Percentiles rank a stretch among this genome's conserved stretches.
Evolutionary conservation across 2,113 vertebrate genomes (phyloP).

Genomic region (Cyprinodon variegatus): DNA sequence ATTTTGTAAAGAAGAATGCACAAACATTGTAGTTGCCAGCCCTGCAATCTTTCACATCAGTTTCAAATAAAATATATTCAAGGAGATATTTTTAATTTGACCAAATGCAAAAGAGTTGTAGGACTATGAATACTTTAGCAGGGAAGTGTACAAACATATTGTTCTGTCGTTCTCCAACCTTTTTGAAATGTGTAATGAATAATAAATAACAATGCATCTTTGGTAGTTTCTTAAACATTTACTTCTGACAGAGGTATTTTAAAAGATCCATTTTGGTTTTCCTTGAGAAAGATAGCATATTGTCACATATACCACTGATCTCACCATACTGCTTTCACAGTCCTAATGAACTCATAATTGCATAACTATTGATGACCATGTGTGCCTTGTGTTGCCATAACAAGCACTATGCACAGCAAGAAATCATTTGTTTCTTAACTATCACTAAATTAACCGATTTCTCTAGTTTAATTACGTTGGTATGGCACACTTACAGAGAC

Average conservation of each 20-base stretch:
- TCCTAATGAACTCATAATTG: constrained; percentile 41
- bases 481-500: constrained; percentile 28
- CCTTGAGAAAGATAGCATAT: constrained; percentile 37
- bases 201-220: constrained; percentile 5
- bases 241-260: constrained; percentile 27
- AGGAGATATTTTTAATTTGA: not conserved
- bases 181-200: not conserved
- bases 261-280: constrained; percentile 35
- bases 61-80: not conserved
- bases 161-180: not conserved
- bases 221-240: constrained; percentile 1
- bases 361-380: constrained; percentile 38
- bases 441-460: constrained; percentile 32
- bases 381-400: constrained; percentile 46
- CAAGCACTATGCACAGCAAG: constrained; percentile 23
- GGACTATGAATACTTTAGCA: not conserved
- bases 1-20: not conserved
- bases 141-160: not conserved
- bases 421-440: constrained; percentile 28
- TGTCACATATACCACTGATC: constrained; percentile 46
- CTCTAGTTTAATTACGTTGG: constrained; percentile 11
- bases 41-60: not conserved
- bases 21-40: not conserved
- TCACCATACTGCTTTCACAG: constrained; percentile 38
- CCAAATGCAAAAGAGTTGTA: not conserved